Base-by-base conservation (phyloP, 2,888 invertebrate species). In the Busseola fusca region DNA sequence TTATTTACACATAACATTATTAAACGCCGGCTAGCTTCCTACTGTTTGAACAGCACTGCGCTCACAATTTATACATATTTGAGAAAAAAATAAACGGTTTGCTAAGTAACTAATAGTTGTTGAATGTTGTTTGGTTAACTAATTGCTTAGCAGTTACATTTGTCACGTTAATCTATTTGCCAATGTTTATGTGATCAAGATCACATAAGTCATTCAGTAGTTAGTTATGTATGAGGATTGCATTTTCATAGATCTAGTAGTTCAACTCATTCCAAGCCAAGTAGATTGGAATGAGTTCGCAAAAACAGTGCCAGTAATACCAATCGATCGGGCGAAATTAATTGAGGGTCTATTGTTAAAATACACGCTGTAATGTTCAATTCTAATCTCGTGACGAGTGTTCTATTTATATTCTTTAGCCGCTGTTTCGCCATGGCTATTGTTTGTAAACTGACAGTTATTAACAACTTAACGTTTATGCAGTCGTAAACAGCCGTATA, bases 1-100 rank as follows among this genome's bases (percentile, higher is more conserved):
- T 78, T 83, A 80, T 80, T 78, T 74, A 68, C 73, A 63, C 69
- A 67, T 72, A 66, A 74, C 67, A 69, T 79, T 81, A 79, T 72
- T 65, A 59, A 69, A 16, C 63, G 56, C 42, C 45, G 57, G 65
- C 50, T 64, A n/a, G 65, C 50, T 73, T 56, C 74, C 72, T 60
- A 65, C 48, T 74, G 68, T 81, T 81, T 81, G 73, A 45, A 64
- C 73, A 71, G 50, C 30, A 37, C 54, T 57, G 54, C 37, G 72
- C 56, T 71, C 65, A 72, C 64, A 64, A 76, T 82, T 72, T 82
- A 76, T 66, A n/a, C n/a, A 18, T 82, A 77, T 82, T 80, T 80
- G 72, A 70, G 48, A 59, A 74, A 80, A 80, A 82, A 73, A 82
- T 81, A 57, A 72, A 76, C 80, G 71, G 40, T 65, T 58, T 48